Evolutionary conservation across 2,888 invertebrate species (phyloP), one percentile per base, ranked within the genome.

Genomic region (Lagria hirta): DNA sequence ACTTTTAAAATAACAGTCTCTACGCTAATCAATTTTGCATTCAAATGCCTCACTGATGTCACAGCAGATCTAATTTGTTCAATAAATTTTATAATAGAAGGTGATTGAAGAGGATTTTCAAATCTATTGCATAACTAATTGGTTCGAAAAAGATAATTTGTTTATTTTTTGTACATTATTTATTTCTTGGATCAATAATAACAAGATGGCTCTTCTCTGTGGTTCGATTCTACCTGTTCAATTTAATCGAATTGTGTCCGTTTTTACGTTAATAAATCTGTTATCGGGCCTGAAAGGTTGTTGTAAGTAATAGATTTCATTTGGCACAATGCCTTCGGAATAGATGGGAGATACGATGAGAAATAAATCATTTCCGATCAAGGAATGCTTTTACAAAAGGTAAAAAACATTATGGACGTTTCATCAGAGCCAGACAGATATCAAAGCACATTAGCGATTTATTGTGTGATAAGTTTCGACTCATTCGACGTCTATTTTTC

Each of bases 391-490:
- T 26, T 23, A 40, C 22, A 30, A 40, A 40, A 18, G 41, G 32
- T 33, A 33, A 21, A 62, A 61, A 61, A 57, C 56, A 55, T 58
- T 44, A 51, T 49, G 55, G 55, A 55, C 55, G 55, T 55, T 58
- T 61, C 58, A 58, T 58, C 37, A 52, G n/a, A n/a, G n/a, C n/a
- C n/a, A n/a, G 61, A 61, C 59, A 59, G 58, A 55, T 60, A 59
- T 59, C 57, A 52, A 56, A 56, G 55, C 54, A 54, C 57, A 59
- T 59, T 62, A 64, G 64, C 64, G 65, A 66, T 66, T 66, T 64
- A 65, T 66, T 61, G 65, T n/a, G n/a, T 60, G 64, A 64, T 64
- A 64, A 65, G 61, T 62, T 58, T 52, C 61, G 58, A 58, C 26
- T 23, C 22, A 29, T 15, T 13, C 23, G 38, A 23, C 38, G 38